A percentile compares a stretch with the other conserved stretches of the same genome.
phyloP scores from a whole-genome alignment of 2,113 vertebrate genomes.

The Pseudolaguvia tuberculata region DNA sequence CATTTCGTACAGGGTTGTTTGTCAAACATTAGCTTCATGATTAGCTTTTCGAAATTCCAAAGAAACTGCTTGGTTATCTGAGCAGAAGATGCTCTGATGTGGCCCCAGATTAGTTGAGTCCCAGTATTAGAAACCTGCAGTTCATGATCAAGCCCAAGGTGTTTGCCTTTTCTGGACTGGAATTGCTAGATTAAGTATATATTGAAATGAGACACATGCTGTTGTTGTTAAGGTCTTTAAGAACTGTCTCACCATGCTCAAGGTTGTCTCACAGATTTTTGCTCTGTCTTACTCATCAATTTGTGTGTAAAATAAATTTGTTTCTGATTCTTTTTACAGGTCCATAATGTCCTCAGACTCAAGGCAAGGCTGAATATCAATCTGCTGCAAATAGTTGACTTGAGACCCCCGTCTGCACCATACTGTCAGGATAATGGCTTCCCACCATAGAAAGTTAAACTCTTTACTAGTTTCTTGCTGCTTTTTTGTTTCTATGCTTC shows the following conservation, averaged over 20 bases:
- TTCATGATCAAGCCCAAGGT: background rate
- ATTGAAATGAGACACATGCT: background rate
- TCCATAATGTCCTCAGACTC: slow-evolving; percentile 55
- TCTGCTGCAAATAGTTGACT: slow-evolving; percentile 57
- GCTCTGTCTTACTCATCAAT: background rate
- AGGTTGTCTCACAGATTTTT: no score
- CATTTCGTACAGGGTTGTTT: background rate
- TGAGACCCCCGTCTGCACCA: slow-evolving; percentile 55
- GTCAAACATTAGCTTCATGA: background rate
- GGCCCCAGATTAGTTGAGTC: background rate
- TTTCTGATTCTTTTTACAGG: slow-evolving; percentile 45
- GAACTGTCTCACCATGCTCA: background rate
- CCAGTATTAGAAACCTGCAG: background rate
- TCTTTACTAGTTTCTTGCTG: slow-evolving; percentile 81
- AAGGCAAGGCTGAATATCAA: slow-evolving; percentile 66
- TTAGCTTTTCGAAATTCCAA: background rate
- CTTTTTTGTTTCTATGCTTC: slow-evolving; percentile 72
- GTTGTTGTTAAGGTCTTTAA: background rate
- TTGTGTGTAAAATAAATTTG: slow-evolving; percentile 4
- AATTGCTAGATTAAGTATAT: no score
- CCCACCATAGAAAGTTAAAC: slow-evolving; percentile 77
- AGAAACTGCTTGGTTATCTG: background rate
- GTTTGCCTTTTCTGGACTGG: no score
- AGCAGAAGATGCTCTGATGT: no score
- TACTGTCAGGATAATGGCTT: slow-evolving; percentile 67